Percentiles rank a stretch among this genome's conserved stretches.
Evolutionary conservation across 2,797 vertebrate species (phyloP).

Genomic region (Limnodromus scolopaceus): DNA sequence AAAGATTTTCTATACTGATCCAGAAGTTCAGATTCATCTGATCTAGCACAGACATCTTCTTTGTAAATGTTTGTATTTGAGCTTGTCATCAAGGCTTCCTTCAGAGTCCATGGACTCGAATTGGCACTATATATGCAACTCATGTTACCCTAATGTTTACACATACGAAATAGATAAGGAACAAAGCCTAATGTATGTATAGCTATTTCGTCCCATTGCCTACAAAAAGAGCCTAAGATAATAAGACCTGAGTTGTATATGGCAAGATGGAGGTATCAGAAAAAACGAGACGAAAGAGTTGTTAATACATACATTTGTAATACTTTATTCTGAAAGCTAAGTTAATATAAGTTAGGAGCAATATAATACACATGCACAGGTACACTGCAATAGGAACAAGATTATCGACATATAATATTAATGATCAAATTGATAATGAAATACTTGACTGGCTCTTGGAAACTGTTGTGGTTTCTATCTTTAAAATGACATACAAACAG

Average conservation of each 20-base stretch:
- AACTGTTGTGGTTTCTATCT: not conserved
- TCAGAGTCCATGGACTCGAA: not conserved
- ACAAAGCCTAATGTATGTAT: not conserved
- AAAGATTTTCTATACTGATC: not conserved
- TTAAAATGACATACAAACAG: not conserved
- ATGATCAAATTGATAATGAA: not conserved
- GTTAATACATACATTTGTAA: not conserved
- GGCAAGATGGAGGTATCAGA: not conserved
- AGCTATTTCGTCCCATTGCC: not conserved
- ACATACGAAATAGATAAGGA: not conserved
- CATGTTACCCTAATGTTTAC: not conserved
- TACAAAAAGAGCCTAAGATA: not conserved
- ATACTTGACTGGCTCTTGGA: not conserved
- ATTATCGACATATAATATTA: not conserved
- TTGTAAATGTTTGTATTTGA: not conserved
- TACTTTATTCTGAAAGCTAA: not conserved
- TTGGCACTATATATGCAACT: accelerated
- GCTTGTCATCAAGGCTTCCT: not conserved
- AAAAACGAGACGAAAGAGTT: not conserved
- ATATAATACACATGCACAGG: not conserved
- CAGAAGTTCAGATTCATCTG: not conserved
- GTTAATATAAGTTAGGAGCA: not conserved
- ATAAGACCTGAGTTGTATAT: not conserved
- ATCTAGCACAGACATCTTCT: not conserved
- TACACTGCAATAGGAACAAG: not conserved